Percentiles rank a stretch among this genome's conserved stretches.
phyloP scores from a whole-genome alignment of 2,888 invertebrate species.

The Alviniconcha strummeri region DNA sequence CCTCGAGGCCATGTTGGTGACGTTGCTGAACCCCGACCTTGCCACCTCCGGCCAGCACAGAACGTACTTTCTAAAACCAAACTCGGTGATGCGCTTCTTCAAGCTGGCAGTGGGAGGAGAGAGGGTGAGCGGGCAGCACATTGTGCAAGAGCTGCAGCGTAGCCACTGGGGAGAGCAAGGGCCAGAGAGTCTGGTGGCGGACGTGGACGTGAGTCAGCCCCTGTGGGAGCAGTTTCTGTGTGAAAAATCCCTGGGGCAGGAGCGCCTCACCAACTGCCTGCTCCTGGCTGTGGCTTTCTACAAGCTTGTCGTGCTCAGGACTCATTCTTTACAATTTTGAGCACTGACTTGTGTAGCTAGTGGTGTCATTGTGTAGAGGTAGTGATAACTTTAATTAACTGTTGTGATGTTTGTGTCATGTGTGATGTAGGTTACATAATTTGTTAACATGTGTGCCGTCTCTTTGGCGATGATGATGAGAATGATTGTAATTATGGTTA shows the following conservation, averaged over 20 bases:
- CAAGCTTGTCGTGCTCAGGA: slow-evolving; percentile 39
- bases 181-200: slow-evolving; percentile 4
- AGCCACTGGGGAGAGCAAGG: background rate
- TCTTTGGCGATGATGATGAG: no score
- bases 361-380: no score
- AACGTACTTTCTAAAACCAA: slow-evolving; percentile 41
- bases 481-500: no score
- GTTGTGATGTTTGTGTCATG: no score
- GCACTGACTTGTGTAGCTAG: no score
- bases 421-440: no score
- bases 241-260: slow-evolving; percentile 37
- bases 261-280: slow-evolving; percentile 37
- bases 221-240: slow-evolving; percentile 30
- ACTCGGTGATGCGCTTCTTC: slow-evolving; percentile 41
- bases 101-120: slow-evolving; percentile 49
- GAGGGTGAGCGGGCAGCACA: slow-evolving; percentile 48
- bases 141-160: slow-evolving; percentile 39
- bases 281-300: slow-evolving; percentile 41
- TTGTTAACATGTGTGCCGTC: no score
- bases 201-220: slow-evolving; percentile 21
- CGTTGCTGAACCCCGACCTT: slow-evolving; percentile 44
- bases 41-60: slow-evolving; percentile 33
- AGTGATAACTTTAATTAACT: no score
- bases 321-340: slow-evolving; percentile 28
- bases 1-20: slow-evolving; percentile 42